Conservation (phyloP, 2,797 vertebrate genomes). For the Amazona finschi region DNA sequence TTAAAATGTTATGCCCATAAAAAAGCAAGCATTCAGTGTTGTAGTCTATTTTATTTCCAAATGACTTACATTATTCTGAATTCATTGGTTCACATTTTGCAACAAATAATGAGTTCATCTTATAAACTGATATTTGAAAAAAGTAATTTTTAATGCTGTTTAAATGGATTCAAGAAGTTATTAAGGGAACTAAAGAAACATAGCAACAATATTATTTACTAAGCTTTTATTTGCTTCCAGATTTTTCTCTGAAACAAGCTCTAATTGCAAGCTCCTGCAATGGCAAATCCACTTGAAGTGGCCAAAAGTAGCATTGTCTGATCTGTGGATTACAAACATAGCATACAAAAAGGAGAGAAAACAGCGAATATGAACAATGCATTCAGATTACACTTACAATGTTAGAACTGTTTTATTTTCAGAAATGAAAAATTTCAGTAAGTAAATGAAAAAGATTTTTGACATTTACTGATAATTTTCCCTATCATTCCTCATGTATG, state of each 20-base stretch:
- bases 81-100: neutral
- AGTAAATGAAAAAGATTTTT: neutral
- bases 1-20: neutral
- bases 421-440: neutral
- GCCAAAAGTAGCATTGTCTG: neutral
- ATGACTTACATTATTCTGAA: neutral
- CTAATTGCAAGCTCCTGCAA: neutral
- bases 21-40: neutral
- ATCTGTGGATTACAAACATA: neutral
- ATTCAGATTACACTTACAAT: neutral
- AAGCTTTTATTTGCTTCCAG: neutral
- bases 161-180: neutral
- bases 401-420: neutral
- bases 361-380: neutral
- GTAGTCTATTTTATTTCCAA: neutral
- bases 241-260: neutral
- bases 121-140: neutral
- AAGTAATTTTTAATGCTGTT: neutral
- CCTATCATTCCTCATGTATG: neutral
- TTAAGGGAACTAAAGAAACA: neutral
- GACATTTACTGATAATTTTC: neutral
- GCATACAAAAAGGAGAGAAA: neutral
- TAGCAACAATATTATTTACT: neutral
- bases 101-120: neutral
- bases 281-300: neutral